A percentile compares a stretch with the other conserved stretches of the same genome.
Conservation (phyloP, 2,888 invertebrate genomes). For the Ganaspis brasiliensis region DNA sequence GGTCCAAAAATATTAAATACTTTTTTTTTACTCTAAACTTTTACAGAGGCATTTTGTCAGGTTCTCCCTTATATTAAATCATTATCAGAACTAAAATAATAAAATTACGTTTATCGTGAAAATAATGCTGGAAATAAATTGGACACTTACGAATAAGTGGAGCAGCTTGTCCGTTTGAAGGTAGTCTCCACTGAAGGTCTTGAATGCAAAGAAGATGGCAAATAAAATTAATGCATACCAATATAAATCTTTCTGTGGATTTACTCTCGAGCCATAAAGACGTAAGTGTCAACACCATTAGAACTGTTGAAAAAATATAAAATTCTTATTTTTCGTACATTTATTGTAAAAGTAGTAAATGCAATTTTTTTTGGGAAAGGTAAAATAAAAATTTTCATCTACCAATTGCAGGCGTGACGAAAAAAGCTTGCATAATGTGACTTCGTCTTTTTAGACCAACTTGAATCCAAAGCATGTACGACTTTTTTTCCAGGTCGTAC, state of each 20-base stretch:
- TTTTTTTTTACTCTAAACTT: too few species aligned
- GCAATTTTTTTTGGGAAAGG: not conserved
- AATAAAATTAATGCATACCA: constrained; percentile 28
- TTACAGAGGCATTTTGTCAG: too few species aligned
- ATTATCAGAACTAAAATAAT: too few species aligned
- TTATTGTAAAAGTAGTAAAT: not conserved
- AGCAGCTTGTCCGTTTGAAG: constrained; percentile 23
- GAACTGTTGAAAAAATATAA: not conserved
- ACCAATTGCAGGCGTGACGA: constrained; percentile 19
- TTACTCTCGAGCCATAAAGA: constrained; percentile 23
- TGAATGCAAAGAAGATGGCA: constrained; percentile 31
- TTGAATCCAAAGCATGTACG: constrained; percentile 2
- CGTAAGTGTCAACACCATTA: constrained; percentile 18
- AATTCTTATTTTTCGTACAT: too few species aligned
- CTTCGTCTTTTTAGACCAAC: constrained; percentile 18
- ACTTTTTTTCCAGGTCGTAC: not conserved
- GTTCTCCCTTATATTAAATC: too few species aligned
- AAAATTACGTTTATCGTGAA: not conserved
- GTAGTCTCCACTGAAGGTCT: constrained; percentile 32
- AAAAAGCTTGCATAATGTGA: not conserved
- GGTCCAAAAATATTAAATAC: too few species aligned
- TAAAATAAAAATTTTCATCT: not conserved
- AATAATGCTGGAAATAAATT: not conserved
- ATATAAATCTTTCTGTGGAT: constrained; percentile 16
- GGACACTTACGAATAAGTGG: constrained; percentile 31